A percentile compares a stretch with the other conserved stretches of the same genome.
These are phyloP conservation scores for Mustela lutreola DNA, from an alignment of 2,113 vertebrate species.

Conservation along the genomic window DNA sequence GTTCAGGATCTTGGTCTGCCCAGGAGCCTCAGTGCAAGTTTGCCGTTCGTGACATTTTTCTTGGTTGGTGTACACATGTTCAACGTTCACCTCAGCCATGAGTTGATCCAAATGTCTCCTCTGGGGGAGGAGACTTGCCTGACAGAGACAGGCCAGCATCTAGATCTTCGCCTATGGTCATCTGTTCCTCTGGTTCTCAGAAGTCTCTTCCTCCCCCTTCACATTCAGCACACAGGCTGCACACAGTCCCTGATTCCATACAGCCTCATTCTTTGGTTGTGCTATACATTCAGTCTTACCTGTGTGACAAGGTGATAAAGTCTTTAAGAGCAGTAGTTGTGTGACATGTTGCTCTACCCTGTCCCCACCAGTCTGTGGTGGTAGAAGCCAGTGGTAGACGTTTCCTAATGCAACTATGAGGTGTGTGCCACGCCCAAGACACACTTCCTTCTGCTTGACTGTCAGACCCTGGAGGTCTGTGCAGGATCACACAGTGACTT, in stretches of 20 bases:
- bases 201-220: not conserved
- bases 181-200: not conserved
- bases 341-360: not conserved
- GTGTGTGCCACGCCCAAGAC: not conserved
- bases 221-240: not conserved
- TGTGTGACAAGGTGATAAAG: not conserved
- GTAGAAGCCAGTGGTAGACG: not conserved
- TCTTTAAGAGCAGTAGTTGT: not conserved
- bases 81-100: not conserved
- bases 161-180: not conserved
- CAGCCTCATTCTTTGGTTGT: not conserved
- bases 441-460: not conserved
- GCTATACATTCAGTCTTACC: not conserved
- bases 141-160: not conserved
- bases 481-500: not conserved
- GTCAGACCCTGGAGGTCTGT: not conserved
- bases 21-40: not conserved
- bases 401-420: not conserved
- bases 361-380: not conserved
- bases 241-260: not conserved
- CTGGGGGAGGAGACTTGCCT: not conserved
- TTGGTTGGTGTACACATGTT: not conserved
- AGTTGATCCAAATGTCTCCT: not conserved
- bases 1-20: not conserved
- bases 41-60: not conserved